Evolutionary conservation across 2,888 invertebrate genomes (phyloP), one percentile per base, ranked within the genome.

Genomic region (Pandemis heparana): DNA sequence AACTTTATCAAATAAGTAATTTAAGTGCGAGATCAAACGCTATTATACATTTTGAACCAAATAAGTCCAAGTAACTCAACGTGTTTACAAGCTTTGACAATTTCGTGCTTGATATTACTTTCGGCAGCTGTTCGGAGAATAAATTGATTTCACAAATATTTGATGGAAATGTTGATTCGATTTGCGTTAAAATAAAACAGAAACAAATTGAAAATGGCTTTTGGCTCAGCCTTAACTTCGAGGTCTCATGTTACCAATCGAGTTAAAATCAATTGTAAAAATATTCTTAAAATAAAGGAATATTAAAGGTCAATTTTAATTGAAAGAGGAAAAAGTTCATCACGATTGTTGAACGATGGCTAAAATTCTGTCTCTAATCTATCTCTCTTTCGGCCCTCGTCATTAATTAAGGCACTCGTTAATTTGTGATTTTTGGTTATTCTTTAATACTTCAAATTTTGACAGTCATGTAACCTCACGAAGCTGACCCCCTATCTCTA

Each of bases 121-220:
- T 70, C 64, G 68, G 70, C 78, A 80, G 78, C 78, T 79, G 75
- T 64, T 66, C 39, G 62, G 62, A 68, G 71, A 71, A 75, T 71
- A 77, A 75, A 77, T 77, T 76, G 70, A 74, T 65, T 77, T 75
- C 59, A 62, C 62, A 60, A 68, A 67, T 67, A 67, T 73, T 69
- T 39, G 38, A 46, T 56, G 51, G 64, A 48, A 68, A 16, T 46
- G 64, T 64, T 69, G 69, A 69, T 60, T 64, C 63, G 39, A 64
- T 43, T 41, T 64, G 14, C 41, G 59, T 63, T 48, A 18, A 63
- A 73, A 69, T 73, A 51, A 69, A 69, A 64, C 69, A 65, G 18
- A 73, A 62, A 68, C 16, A 60, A 73, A 72, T 72, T 72, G 72
- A 43, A 72, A 68, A 72, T 51, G 48, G 71, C 43, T 71, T 53